Percentiles rank a stretch among this genome's conserved stretches.
Conservation (phyloP, 64 coral and sea anemone species). For the Astreopora myriophthalma region DNA sequence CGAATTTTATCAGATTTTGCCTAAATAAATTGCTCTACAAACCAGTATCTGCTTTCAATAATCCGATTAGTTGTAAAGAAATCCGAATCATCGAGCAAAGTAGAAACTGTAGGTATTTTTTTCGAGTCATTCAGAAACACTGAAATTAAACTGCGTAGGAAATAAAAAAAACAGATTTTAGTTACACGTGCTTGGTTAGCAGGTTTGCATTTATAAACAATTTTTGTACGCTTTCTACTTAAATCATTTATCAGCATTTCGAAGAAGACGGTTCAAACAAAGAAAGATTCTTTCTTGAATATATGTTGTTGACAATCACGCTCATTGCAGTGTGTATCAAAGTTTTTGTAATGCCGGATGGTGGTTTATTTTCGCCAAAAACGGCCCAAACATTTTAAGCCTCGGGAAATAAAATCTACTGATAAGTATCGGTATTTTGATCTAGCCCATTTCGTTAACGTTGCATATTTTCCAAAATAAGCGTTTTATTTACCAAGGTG, state of each 20-base stretch:
- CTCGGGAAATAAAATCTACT: background rate
- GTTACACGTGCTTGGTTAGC: background rate
- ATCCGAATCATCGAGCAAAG: background rate
- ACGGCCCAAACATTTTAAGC: background rate
- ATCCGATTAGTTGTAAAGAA: background rate
- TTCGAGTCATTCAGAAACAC: too few relatives aligned
- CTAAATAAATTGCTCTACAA: background rate
- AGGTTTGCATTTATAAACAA: background rate
- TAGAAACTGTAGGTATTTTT: too few relatives aligned
- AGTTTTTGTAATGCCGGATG: too few relatives aligned
- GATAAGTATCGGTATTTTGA: background rate
- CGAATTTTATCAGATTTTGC: background rate
- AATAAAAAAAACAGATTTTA: background rate
- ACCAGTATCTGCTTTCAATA: background rate
- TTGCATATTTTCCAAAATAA: background rate
- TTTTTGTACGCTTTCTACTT: background rate
- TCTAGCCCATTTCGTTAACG: background rate
- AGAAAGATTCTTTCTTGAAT: background rate
- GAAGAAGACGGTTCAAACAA: background rate
- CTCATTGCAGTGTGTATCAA: too few relatives aligned
- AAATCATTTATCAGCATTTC: background rate
- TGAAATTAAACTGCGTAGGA: too few relatives aligned
- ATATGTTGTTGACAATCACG: too few relatives aligned
- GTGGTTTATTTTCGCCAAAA: too few relatives aligned
- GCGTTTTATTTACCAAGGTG: background rate